Evolutionary conservation across 2,113 vertebrate genomes (phyloP), one percentile per base, ranked within the genome.

Genomic region (Dasyurus viverrinus): DNA sequence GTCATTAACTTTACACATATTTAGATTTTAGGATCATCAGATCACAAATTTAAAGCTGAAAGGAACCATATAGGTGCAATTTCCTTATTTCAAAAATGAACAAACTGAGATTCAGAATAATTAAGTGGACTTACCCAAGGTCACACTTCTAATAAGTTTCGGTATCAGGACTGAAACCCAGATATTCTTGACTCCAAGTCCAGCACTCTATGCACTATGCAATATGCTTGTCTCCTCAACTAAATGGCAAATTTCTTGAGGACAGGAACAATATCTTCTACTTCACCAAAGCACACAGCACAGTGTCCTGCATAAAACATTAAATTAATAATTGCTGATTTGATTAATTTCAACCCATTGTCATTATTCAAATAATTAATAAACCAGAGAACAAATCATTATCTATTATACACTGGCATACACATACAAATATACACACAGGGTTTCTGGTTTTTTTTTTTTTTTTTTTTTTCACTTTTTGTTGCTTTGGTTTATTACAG

Each of bases 361-460:
- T 9, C 16, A 1, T 42, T 25, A 24, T 30, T 16, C 42, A 9
- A 2, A 42, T 25, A 53, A 76, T 30, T 23, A 8, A 3, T 8
- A 36, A 19, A 9, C 26, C 12, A 12, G 0, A 26, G 11, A 25
- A 0, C 8, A 0, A 48, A 42, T 30, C 7, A 8, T 25, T 25
- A 2, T 42, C 42, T 22, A 1, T 25, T 48, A 25, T 0, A 14
- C 24, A n/a, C 3, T n/a, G 12, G 16, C 1, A 6, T 30, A 36
- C 14, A 54, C 23, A 54, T 24, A n/a, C 57, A 68, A 68, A 36
- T 2, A 68, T 36, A 68, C 12, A 68, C 3, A 14, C 27, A 14
- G 12, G 16, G 14, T 76, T 4, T 76, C 60, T 76, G 30, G 4
- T n/a, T 76, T n/a, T 19, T 7, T n/a, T 47, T 76, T 76, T 19